Conservation (phyloP, 2,797 vertebrate species). For the Morus bassanus region DNA sequence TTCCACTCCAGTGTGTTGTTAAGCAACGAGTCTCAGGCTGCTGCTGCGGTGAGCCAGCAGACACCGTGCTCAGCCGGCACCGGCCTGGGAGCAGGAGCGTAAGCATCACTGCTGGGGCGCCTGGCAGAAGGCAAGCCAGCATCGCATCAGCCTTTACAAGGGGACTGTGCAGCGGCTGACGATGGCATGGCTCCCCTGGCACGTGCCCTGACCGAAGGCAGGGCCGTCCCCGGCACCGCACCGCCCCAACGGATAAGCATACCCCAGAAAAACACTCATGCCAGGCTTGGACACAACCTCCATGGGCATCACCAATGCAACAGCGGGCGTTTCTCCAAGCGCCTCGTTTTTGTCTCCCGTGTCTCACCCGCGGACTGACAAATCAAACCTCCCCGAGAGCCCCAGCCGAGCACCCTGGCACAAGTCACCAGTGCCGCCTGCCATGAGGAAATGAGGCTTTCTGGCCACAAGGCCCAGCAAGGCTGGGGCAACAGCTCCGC, state of each 20-base stretch:
- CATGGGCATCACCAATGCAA: fast-evolving
- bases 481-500: background rate
- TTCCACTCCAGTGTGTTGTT: slow-evolving; percentile 51
- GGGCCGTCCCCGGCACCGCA: fast-evolving
- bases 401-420: fast-evolving
- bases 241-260: fast-evolving
- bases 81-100: background rate
- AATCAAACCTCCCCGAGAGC: background rate
- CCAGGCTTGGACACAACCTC: background rate
- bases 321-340: background rate
- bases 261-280: background rate
- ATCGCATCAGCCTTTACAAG: background rate
- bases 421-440: background rate
- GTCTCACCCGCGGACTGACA: background rate
- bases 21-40: slow-evolving; percentile 40
- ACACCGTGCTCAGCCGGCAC: background rate
- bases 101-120: fast-evolving
- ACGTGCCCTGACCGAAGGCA: fast-evolving
- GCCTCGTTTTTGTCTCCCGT: background rate
- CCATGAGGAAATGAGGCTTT: fast-evolving
- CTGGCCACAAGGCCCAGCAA: background rate
- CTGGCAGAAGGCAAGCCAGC: background rate
- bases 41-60: background rate
- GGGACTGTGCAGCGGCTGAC: fast-evolving
- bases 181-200: fast-evolving